phyloP scores from a whole-genome alignment of 2,888 invertebrate genomes.

The Megaustenia siamemsis region DNA sequence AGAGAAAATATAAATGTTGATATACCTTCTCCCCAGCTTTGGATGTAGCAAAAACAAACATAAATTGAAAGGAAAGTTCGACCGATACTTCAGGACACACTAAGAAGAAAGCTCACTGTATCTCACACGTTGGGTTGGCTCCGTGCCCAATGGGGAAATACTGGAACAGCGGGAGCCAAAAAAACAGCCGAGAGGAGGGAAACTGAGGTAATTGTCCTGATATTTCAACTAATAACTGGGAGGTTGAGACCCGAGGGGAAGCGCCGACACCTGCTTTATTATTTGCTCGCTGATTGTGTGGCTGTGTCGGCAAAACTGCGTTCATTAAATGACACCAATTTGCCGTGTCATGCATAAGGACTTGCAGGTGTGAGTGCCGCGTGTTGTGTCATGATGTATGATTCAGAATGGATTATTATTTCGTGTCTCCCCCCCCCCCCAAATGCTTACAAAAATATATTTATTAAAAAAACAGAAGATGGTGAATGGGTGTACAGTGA shows the following conservation, averaged over 20 bases:
- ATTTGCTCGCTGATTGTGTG: conserved; percentile 40
- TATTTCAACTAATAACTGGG: conserved; percentile 44
- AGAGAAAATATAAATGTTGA: too few relatives aligned
- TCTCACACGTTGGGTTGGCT: not conserved
- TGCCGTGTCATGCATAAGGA: conserved; percentile 12
- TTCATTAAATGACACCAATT: conserved; percentile 35
- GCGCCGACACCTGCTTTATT: conserved; percentile 27
- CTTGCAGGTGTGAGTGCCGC: conserved; percentile 12
- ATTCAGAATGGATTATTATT: not conserved
- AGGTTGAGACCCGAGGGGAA: conserved; percentile 27
- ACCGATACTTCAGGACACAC: conserved; percentile 14
- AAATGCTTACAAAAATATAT: too few relatives aligned
- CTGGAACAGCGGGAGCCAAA: conserved; percentile 35
- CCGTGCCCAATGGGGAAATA: conserved; percentile 23
- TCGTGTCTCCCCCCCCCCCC: too few relatives aligned
- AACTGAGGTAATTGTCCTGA: conserved; percentile 39
- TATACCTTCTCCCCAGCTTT: too few relatives aligned
- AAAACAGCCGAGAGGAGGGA: not conserved
- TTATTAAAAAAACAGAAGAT: not conserved
- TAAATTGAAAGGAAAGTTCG: not conserved
- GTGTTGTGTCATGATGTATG: not conserved
- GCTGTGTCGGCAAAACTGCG: not conserved
- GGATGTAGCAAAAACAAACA: not conserved
- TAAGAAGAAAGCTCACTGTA: not conserved
- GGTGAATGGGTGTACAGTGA: not conserved